Percentiles rank a stretch among this genome's conserved stretches.
Conservation (phyloP, 2,797 vertebrate species). For the Manis javanica region DNA sequence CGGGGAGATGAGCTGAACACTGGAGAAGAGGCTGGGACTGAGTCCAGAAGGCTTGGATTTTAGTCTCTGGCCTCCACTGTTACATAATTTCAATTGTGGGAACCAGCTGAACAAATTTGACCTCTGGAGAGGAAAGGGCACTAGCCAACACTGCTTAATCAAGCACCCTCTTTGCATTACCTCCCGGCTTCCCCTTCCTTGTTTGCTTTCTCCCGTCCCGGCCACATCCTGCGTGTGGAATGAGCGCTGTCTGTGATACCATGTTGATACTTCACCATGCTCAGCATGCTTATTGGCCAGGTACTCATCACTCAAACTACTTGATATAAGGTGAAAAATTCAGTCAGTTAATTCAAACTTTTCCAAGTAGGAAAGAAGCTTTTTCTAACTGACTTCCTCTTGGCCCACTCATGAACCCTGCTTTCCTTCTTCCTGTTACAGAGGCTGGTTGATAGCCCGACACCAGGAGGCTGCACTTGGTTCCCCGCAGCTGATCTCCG, state of each 20-base stretch:
- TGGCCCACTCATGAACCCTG: neutral
- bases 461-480: too few relatives aligned
- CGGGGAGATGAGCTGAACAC: neutral
- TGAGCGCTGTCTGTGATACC: rapidly evolving
- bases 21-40: neutral
- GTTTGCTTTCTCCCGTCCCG: neutral
- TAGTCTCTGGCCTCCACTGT: neutral
- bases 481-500: neutral
- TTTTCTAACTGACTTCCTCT: neutral
- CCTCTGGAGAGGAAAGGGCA: neutral
- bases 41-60: neutral
- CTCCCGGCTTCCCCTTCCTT: neutral
- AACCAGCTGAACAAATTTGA: neutral
- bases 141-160: neutral
- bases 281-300: neutral
- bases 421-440: neutral
- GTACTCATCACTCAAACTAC: neutral
- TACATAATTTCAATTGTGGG: neutral
- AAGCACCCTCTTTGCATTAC: neutral
- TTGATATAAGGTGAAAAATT: neutral
- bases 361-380: neutral
- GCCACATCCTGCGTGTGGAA: rapidly evolving
- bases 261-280: neutral
- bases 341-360: neutral
- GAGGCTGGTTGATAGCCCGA: rapidly evolving